Evolutionary conservation across 2,113 vertebrate genomes (phyloP), one percentile per base, ranked within the genome.

Genomic region (Procavia capensis): DNA sequence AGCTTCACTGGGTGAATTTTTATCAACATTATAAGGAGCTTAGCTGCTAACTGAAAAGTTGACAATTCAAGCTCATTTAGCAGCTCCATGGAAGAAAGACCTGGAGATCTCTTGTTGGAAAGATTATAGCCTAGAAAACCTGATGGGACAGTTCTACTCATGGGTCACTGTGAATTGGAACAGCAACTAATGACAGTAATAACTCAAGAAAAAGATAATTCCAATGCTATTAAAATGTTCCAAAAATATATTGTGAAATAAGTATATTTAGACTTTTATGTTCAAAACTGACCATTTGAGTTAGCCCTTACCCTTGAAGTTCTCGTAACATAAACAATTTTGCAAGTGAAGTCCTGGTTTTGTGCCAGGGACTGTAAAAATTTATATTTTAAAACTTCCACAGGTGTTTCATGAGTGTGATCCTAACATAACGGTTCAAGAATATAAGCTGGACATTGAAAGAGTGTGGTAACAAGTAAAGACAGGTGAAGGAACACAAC

Each of bases 331-430:
- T 25, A 39, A 82, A 76, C 41, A 74, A 47, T 34, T 59, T 90
- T 27, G 36, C 34, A 90, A 92, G 1, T 78, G 7, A 85, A 87
- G 11, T 45, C 90, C 10, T 50, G 27, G 11, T 11, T n/a, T 88
- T 75, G 68, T 19, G 10, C 25, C 57, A 90, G 19, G 9, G 4
- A 70, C 36, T 80, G 70, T 59, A 25, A 3, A 95, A 59, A 19
- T 80, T 87, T 85, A 57, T 76, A 47, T 64, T 70, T 90, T 80
- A 88, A 90, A 90, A 50, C 4, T 39, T 93, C 39, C 88, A 14
- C 9, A 91, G 39, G 1, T 74, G 3, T 90, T 3, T 76, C 43
- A 43, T 54, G 6, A 90, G 8, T 19, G 95, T 95, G 90, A 75
- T 11, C 8, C 4, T 87, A 54, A 17, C 6, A 20, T 74, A 88